Conservation (phyloP, 1,140 invertebrate species). For the Drosophila bocki region DNA sequence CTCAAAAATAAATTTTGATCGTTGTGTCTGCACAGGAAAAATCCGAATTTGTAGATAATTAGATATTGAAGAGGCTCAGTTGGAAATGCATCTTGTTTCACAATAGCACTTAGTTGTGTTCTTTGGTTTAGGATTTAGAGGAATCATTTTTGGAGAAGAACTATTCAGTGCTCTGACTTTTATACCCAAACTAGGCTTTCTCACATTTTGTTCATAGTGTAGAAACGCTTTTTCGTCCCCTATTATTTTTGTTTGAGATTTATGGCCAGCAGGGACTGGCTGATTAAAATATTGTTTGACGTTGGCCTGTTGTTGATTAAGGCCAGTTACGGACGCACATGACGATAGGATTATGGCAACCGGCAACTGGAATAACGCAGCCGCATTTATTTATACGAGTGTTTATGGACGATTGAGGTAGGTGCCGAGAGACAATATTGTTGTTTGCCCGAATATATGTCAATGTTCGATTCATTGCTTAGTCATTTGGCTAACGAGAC, state of each 20-base stretch:
- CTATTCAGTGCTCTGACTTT: neutral
- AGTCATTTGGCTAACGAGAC: conserved; percentile 9
- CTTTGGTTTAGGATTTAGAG: neutral
- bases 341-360: conserved; percentile 32
- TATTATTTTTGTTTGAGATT: conserved; percentile 39
- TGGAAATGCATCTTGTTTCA: neutral
- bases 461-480: conserved; percentile 14
- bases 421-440: conserved; percentile 42
- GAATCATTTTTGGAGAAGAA: too few species aligned
- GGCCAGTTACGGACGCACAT: conserved; percentile 34
- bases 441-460: conserved; percentile 30
- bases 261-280: conserved; percentile 39
- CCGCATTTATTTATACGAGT: conserved; percentile 29
- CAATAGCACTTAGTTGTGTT: neutral
- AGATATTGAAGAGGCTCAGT: neutral
- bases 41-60: neutral
- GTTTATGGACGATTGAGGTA: conserved; percentile 49
- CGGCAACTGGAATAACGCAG: conserved; percentile 28
- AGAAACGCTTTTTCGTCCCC: neutral
- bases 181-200: neutral
- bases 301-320: conserved; percentile 58
- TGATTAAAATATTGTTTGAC: conserved; percentile 70
- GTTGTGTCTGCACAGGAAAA: neutral
- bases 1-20: conserved; percentile 40
- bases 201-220: neutral